These are phyloP conservation scores for Machimus atricapillus DNA, from an alignment of 2,888 invertebrate genomes.

Conservation along the genomic window DNA sequence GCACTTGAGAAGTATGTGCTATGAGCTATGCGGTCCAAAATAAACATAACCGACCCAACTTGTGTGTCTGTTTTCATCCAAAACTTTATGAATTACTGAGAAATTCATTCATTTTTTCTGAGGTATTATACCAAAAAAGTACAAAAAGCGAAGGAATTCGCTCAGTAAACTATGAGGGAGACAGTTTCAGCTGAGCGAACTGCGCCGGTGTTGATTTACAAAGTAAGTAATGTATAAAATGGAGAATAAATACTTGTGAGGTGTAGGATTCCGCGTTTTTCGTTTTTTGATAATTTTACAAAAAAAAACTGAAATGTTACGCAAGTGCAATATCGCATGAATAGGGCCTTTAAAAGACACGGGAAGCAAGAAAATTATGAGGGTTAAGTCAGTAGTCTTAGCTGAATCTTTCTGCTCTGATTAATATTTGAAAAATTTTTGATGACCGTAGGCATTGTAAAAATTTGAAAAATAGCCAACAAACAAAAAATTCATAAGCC, in stretches of 20 bases:
- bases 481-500: too few relatives aligned
- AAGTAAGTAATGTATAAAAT: not conserved
- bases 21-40: not conserved
- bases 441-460: too few relatives aligned
- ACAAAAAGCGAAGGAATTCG: not conserved
- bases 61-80: not conserved
- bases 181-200: not conserved
- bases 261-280: not conserved
- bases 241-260: not conserved
- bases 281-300: not conserved
- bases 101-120: not conserved
- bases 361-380: not conserved
- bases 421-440: not conserved
- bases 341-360: not conserved
- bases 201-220: not conserved
- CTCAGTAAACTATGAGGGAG: not conserved
- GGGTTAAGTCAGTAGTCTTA: not conserved
- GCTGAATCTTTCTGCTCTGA: not conserved
- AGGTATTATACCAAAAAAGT: not conserved
- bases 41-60: not conserved
- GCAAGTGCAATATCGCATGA: not conserved
- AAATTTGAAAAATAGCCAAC: too few relatives aligned
- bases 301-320: not conserved
- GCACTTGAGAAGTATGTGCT: not conserved
- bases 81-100: not conserved